These are phyloP conservation scores for Drosophila subquinaria DNA, from an alignment of 2,888 invertebrate species.

Conservation along the genomic window DNA sequence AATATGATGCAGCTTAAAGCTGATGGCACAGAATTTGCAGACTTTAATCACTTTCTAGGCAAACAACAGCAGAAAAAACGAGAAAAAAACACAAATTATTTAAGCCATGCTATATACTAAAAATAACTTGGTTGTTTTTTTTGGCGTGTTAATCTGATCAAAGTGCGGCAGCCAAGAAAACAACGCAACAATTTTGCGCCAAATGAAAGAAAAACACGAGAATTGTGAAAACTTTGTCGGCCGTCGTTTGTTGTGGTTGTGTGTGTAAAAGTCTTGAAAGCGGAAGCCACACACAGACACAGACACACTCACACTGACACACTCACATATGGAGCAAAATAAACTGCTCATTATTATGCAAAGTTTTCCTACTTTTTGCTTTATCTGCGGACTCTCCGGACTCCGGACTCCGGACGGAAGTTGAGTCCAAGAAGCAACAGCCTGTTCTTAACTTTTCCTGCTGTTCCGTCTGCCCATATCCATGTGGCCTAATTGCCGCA, in stretches of 20 bases:
- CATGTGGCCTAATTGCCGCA: conserved; percentile 63
- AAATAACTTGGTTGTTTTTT: conserved; percentile 44
- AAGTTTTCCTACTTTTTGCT: conserved; percentile 61
- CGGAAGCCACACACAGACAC: conserved; percentile 53
- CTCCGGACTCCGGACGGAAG: conserved; percentile 53
- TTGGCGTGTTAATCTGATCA: conserved; percentile 71
- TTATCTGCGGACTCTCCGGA: conserved; percentile 39
- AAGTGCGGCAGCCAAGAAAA: conserved; percentile 64
- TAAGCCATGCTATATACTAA: conserved; percentile 34
- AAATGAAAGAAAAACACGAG: conserved; percentile 73
- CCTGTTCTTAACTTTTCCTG: conserved; percentile 18
- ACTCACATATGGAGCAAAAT: conserved; percentile 48
- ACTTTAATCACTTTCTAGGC: conserved; percentile 36
- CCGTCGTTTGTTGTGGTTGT: conserved; percentile 54
- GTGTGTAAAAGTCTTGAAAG: conserved; percentile 46
- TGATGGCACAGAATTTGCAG: neutral
- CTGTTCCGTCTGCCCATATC: neutral
- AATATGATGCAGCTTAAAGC: conserved; percentile 14
- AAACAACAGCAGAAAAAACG: conserved; percentile 1
- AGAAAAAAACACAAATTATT: conserved; percentile 34
- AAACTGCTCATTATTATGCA: conserved; percentile 80
- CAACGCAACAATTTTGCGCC: conserved; percentile 71
- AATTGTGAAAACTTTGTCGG: conserved; percentile 59
- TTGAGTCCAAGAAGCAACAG: conserved; percentile 52
- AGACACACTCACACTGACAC: conserved; percentile 24